These are phyloP conservation scores for Pseudopodoces humilis DNA, from an alignment of 2,113 vertebrate genomes.

Conservation along the genomic window DNA sequence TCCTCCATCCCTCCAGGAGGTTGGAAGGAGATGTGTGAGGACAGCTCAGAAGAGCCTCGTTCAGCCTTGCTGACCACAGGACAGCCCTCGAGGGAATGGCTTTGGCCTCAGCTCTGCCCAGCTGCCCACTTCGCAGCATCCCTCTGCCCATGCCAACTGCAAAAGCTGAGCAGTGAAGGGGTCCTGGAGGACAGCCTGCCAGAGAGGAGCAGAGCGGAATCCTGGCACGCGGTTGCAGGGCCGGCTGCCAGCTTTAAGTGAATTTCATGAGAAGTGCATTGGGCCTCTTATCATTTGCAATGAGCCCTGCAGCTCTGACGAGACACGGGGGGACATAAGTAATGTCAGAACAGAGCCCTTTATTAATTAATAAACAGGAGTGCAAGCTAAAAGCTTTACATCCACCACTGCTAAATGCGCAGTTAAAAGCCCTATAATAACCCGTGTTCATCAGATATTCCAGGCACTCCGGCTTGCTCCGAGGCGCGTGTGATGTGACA, in stretches of 20 bases:
- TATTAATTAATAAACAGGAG: slow-evolving; percentile 65
- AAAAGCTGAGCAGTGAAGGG: neutral
- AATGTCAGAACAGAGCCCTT: slow-evolving; percentile 41
- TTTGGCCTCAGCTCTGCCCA: neutral
- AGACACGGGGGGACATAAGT: slow-evolving; percentile 24
- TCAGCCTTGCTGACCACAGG: neutral
- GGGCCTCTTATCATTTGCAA: slow-evolving; percentile 54
- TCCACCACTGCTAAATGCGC: slow-evolving; percentile 39
- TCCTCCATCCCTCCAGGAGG: neutral
- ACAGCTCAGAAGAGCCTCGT: neutral
- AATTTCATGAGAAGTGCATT: slow-evolving; percentile 44
- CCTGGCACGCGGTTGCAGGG: neutral
- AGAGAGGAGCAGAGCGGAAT: neutral
- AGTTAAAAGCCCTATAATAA: slow-evolving; percentile 52
- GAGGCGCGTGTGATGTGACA: slow-evolving; percentile 38
- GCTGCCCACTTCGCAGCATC: neutral
- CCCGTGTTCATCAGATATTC: slow-evolving; percentile 8
- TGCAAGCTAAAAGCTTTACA: slow-evolving; percentile 39
- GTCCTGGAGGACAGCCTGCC: slow-evolving; percentile 3
- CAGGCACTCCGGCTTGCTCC: neutral
- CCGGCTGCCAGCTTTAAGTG: slow-evolving; percentile 29
- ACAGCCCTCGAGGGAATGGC: neutral
- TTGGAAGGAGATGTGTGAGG: rapidly evolving
- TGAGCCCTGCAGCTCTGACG: slow-evolving; percentile 5
- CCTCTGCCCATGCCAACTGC: neutral